Evolutionary conservation across 2,797 vertebrate genomes (phyloP).

Genomic region (Notolabrus celidotus): DNA sequence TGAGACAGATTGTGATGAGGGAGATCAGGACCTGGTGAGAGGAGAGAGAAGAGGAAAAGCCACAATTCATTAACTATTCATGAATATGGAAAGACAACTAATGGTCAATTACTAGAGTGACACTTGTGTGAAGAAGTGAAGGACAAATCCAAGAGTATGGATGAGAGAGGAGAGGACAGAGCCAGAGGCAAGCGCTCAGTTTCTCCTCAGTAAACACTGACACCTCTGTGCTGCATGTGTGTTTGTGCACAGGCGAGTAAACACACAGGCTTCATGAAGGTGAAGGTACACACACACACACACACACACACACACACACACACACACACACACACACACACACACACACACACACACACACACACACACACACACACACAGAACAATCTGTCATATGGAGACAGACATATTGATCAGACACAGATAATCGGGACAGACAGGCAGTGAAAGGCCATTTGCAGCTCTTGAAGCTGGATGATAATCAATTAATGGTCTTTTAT

Average conservation of each 20-base stretch:
- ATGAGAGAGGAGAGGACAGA: conserved; percentile 39
- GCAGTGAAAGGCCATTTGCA: conserved; percentile 66
- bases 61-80: conserved; percentile 80
- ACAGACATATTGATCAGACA: conserved; percentile 81
- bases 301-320: conserved; percentile 13
- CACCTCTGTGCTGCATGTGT: conserved; percentile 35
- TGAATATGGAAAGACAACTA: conserved; percentile 76
- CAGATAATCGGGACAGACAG: conserved; percentile 66
- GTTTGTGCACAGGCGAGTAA: conserved; percentile 1
- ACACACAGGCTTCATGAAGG: conserved; percentile 5
- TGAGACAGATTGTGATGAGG: conserved; percentile 67
- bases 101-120: conserved; percentile 76
- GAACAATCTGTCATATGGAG: conserved; percentile 70
- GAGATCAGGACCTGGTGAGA: conserved; percentile 35
- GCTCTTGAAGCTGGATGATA: conserved; percentile 64
- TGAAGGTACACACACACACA: conserved; percentile 16
- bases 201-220: conserved; percentile 60
- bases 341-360: conserved; percentile 14
- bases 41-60: not conserved
- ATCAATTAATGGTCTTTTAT: conserved; percentile 81
- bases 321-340: conserved; percentile 16
- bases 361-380: conserved; percentile 20
- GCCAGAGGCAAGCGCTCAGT: conserved; percentile 24
- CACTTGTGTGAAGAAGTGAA: conserved; percentile 69
- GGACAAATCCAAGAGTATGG: conserved; percentile 65